phyloP scores from a whole-genome alignment of 2,113 vertebrate species.

The Centropus bengalensis region DNA sequence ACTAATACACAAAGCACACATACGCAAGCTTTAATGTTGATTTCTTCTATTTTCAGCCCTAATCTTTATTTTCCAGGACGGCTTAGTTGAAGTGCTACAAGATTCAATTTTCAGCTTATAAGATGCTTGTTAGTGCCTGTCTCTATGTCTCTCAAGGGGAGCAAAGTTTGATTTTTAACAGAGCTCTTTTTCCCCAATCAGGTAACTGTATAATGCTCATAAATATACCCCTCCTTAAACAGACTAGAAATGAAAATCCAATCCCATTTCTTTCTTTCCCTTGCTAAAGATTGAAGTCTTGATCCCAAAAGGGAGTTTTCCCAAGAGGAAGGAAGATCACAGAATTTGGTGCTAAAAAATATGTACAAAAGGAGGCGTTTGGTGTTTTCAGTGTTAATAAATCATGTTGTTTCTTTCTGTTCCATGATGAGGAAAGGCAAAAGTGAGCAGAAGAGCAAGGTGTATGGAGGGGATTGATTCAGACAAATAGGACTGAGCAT shows the following conservation, averaged over 20 bases:
- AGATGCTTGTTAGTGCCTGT: slow-evolving; percentile 27
- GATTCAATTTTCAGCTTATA: slow-evolving; percentile 33
- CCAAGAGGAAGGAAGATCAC: background rate
- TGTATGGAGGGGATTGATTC: background rate
- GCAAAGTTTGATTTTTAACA: slow-evolving; percentile 21
- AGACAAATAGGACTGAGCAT: background rate
- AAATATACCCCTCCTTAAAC: background rate
- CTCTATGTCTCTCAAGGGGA: background rate
- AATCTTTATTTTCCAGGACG: background rate
- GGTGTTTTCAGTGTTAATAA: background rate
- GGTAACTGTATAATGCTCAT: background rate
- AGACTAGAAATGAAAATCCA: background rate
- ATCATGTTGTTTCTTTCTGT: background rate
- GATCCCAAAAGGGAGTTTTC: background rate
- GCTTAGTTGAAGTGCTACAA: background rate
- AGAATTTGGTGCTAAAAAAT: background rate
- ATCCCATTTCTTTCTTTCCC: background rate
- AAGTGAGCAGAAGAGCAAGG: no score
- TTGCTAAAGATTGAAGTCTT: accelerated
- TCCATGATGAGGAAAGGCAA: accelerated
- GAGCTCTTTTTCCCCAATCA: background rate
- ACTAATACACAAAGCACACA: accelerated
- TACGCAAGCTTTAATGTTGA: background rate
- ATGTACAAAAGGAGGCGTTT: background rate
- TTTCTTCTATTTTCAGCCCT: background rate